Evolutionary conservation across 1,140 invertebrate species (phyloP).

Genomic region (Brachionus koreanus): DNA sequence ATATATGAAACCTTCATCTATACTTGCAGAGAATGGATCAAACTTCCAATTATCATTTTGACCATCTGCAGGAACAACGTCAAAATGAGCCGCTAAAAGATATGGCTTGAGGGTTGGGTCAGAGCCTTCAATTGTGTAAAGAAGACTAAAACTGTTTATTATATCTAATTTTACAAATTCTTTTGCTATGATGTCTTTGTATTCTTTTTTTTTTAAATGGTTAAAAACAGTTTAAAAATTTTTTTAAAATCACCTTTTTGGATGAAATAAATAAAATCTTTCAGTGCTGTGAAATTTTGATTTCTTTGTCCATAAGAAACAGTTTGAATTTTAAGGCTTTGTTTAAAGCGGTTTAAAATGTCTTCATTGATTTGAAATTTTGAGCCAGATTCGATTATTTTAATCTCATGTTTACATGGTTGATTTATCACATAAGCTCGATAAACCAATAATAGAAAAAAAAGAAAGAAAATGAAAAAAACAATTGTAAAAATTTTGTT

Average conservation of each 20-base stretch:
- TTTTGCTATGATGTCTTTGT: background rate
- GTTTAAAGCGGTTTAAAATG: conserved; percentile 18
- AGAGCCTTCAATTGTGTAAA: conserved; percentile 58
- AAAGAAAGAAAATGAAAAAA: background rate
- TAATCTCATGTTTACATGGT: conserved; percentile 29
- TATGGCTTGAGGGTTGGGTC: conserved; percentile 59
- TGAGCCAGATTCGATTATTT: background rate
- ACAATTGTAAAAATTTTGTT: background rate
- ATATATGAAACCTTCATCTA: conserved; percentile 61
- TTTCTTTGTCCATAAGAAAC: conserved; percentile 16
- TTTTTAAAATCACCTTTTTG: background rate
- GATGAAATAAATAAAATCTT: conserved; percentile 15
- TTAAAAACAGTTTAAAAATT: background rate
- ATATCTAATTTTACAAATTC: conserved; percentile 45
- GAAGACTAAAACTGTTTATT: conserved; percentile 61
- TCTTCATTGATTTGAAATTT: background rate
- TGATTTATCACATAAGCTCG: conserved; percentile 21
- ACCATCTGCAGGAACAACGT: conserved; percentile 63
- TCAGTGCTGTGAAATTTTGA: conserved; percentile 17
- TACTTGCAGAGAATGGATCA: conserved; percentile 61
- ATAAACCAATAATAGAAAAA: background rate
- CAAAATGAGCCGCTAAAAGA: conserved; percentile 62
- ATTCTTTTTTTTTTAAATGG: background rate
- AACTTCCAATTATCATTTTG: conserved; percentile 57
- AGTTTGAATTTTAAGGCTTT: background rate